Base-by-base conservation (phyloP, 2,797 vertebrate species). In the Buphagus erythrorhynchus region DNA sequence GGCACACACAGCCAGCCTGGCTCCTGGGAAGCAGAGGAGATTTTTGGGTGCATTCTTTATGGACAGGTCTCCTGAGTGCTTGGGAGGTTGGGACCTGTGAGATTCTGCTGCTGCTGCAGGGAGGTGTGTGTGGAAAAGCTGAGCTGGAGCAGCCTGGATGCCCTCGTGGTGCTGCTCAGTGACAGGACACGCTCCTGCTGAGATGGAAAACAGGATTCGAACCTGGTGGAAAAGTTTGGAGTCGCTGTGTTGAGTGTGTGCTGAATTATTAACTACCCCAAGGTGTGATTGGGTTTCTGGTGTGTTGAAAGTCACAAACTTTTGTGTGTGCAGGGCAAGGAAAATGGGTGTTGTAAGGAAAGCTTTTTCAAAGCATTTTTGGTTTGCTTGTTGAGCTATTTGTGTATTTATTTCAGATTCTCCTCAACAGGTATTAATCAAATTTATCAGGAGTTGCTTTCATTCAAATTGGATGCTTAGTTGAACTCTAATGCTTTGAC, bases 251-350 rank as follows among this genome's bases (percentile, higher is more conserved):
- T 74, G 77, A 76, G 40, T 22, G 24, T 16, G 67, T 19, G 19
- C 49, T 97, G 87, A 95, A 97, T 95, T 97, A 97, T 96, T 96
- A 63, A 96, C 61, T 54, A 19, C 18, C 45, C 36, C 35, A 8
- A 57, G 49, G 42, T 54, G 89, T 40, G 85, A 49, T 96, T 80
- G 74, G 81, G 65, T 95, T 91, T 94, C 95, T 77, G n/a, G 29
- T 65, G 29, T 9, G 36, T 7, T 77, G 63, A 18, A 82, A 87
- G 81, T 52, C 1, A 0, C 42, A 87, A 63, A 69, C 59, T 36
- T 77, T 63, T 49, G 28, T 7, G 11, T 42, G 15, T 40, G 14
- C 33, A 79, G 22, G 73, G 55, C 46, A 40, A 62, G 51, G 72
- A 33, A 14, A 86, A 63, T 4, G 24, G 12, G 6, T 73, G 24